Conservation (phyloP, 2,113 vertebrate genomes). For the Tupaia chinensis region DNA sequence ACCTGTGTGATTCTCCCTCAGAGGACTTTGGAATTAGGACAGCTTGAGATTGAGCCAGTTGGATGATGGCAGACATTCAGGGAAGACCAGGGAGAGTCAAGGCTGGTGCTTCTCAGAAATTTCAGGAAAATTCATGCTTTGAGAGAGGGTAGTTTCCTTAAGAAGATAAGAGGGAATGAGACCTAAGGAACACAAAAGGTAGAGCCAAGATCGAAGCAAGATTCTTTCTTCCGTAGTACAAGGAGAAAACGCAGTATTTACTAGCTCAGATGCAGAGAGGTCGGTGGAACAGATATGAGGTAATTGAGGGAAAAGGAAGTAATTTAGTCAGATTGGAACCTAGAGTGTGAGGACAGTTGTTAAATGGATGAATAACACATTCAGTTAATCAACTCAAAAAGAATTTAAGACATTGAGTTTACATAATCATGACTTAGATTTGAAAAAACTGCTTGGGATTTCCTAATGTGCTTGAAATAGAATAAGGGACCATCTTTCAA, state of each 20-base stretch:
- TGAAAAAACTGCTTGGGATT: not conserved
- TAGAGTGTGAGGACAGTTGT: not conserved
- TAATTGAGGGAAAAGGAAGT: not conserved
- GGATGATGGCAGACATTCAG: not conserved
- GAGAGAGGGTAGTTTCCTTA: not conserved
- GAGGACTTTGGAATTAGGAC: not conserved
- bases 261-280: not conserved
- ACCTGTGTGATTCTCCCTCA: not conserved
- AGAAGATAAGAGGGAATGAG: not conserved
- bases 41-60: not conserved
- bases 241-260: not conserved
- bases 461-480: not conserved
- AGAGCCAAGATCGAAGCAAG: too few species aligned
- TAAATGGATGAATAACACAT: not conserved
- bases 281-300: too few species aligned
- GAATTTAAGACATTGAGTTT: not conserved
- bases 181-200: not conserved
- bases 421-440: not conserved
- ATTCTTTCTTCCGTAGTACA: not conserved
- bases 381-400: not conserved
- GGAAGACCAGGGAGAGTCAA: not conserved
- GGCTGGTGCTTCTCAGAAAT: not conserved
- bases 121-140: not conserved
- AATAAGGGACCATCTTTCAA: not conserved
- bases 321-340: not conserved